Percentiles rank a stretch among this genome's conserved stretches.
Conservation (phyloP, 2,113 vertebrate genomes). For the Oryzias curvinotus region DNA sequence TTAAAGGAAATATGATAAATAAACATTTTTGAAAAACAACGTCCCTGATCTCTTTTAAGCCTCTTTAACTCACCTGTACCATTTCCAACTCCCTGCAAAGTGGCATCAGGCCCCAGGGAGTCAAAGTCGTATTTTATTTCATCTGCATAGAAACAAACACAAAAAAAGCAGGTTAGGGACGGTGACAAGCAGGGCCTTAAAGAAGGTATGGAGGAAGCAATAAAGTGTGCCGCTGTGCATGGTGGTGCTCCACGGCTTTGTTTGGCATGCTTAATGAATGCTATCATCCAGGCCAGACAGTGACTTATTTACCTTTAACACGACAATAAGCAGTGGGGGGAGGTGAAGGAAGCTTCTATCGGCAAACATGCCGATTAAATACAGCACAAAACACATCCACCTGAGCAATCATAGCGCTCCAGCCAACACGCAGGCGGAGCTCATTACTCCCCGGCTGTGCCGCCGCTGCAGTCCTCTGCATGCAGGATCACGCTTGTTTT, state of each 20-base stretch:
- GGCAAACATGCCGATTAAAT: conserved; percentile 73
- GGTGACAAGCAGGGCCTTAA: conserved; percentile 47
- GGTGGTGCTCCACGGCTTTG: conserved; percentile 75
- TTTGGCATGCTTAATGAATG: conserved; percentile 81
- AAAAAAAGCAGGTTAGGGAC: conserved; percentile 28
- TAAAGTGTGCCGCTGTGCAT: conserved; percentile 69
- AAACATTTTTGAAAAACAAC: too few relatives aligned
- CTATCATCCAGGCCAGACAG: conserved; percentile 76
- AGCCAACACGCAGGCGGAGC: conserved; percentile 56
- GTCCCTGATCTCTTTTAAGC: too few relatives aligned
- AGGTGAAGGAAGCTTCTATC: conserved; percentile 40
- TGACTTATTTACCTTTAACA: conserved; percentile 91
- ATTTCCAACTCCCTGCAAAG: conserved; percentile 87
- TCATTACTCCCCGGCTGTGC: conserved; percentile 69
- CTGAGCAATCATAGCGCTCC: conserved; percentile 71
- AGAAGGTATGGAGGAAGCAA: conserved; percentile 50
- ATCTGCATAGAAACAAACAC: conserved; percentile 80
- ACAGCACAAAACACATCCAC: conserved; percentile 64
- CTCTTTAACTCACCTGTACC: conserved; percentile 89
- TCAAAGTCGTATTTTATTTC: conserved; percentile 98
- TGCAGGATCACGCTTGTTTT: conserved; percentile 60
- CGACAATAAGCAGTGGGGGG: conserved; percentile 77
- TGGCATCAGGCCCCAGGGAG: conserved; percentile 89
- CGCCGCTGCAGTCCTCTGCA: conserved; percentile 56
- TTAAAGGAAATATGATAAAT: too few relatives aligned